Percentiles rank a stretch among this genome's conserved stretches.
Conservation (phyloP, 2,888 invertebrate genomes). For the Pterostichus niger region DNA sequence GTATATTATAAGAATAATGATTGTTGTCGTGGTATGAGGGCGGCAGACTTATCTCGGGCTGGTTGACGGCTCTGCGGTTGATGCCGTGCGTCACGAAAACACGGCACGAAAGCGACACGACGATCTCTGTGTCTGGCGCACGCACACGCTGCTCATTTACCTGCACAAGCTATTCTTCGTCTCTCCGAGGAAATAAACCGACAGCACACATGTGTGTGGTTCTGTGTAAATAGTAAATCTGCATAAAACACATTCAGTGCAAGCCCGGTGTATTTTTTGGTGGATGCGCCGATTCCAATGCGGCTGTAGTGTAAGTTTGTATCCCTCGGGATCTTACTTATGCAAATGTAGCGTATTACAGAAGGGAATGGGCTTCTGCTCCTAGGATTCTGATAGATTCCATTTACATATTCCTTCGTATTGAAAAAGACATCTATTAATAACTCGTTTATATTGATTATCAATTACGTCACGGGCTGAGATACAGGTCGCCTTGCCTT, state of each 20-base stretch:
- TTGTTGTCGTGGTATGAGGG: too few species aligned
- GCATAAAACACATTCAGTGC: not conserved
- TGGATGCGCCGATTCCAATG: not conserved
- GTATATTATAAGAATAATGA: not conserved
- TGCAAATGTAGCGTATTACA: constrained; percentile 55
- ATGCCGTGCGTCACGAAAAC: constrained; percentile 21
- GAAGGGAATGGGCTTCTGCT: constrained; percentile 14
- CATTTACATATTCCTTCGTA: constrained; percentile 70
- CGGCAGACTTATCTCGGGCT: not conserved
- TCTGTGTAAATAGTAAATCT: too few species aligned
- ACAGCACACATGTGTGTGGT: too few species aligned
- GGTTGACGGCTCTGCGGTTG: not conserved
- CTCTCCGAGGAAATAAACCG: too few species aligned
- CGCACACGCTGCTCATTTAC: not conserved
- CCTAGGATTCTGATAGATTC: constrained; percentile 60
- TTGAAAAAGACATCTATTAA: constrained; percentile 74
- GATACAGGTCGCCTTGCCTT: constrained; percentile 30
- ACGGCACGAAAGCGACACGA: constrained; percentile 12
- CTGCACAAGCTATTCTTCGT: too few species aligned
- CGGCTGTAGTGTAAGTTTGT: not conserved
- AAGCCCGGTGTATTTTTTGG: not conserved
- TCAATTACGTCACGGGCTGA: constrained; percentile 70
- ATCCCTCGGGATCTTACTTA: constrained; percentile 43
- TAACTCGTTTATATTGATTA: constrained; percentile 76
- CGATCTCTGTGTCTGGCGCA: not conserved